A percentile compares a stretch with the other conserved stretches of the same genome.
phyloP scores from a whole-genome alignment of 2,797 vertebrate species.

The Phyllotis vaccarum region DNA sequence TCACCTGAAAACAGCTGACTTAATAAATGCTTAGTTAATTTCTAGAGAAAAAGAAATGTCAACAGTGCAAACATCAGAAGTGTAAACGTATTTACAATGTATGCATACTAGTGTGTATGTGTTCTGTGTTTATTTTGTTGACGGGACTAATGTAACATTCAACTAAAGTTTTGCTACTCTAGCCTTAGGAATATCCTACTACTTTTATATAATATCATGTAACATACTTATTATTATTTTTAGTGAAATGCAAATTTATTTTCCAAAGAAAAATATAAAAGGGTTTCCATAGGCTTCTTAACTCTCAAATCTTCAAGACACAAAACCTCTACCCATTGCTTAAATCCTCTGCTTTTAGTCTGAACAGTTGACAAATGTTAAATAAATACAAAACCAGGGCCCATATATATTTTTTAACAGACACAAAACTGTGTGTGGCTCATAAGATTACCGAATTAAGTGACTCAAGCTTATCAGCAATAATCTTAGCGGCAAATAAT shows the following conservation, averaged over 20 bases:
- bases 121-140: not conserved
- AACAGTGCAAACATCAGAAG: not conserved
- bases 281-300: not conserved
- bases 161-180: not conserved
- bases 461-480: not conserved
- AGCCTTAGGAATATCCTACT: not conserved
- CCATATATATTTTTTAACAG: not conserved
- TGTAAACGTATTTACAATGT: not conserved
- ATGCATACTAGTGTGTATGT: not conserved
- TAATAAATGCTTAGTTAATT: not conserved
- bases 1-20: not conserved
- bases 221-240: constrained; percentile 24
- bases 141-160: not conserved
- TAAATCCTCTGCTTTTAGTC: not conserved
- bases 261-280: constrained; percentile 14
- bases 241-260: not conserved
- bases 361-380: not conserved
- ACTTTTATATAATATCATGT: not conserved
- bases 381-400: not conserved
- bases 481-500: not conserved
- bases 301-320: not conserved
- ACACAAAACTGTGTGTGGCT: not conserved
- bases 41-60: constrained; percentile 25
- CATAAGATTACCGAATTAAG: not conserved
- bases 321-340: not conserved